Conservation (phyloP, 2,797 vertebrate species). For the Decapterus maruadsi region DNA sequence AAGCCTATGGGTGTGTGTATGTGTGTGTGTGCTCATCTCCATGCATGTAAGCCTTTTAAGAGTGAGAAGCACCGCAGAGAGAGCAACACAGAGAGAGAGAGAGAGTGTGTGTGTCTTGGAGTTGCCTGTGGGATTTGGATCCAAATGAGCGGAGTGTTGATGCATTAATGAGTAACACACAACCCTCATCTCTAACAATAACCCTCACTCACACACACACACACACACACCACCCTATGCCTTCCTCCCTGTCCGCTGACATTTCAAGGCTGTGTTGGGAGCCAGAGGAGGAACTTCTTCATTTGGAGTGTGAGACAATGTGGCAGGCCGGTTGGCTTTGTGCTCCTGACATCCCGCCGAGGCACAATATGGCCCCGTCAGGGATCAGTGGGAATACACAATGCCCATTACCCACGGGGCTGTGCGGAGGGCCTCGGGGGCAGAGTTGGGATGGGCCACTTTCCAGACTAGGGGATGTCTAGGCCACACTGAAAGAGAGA, state of each 20-base stretch:
- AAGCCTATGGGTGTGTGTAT: conserved; percentile 9
- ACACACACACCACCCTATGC: conserved; percentile 24
- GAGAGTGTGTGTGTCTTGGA: conserved; percentile 31
- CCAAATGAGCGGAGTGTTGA: conserved; percentile 80
- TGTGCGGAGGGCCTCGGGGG: conserved; percentile 78
- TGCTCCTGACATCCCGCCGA: conserved; percentile 86
- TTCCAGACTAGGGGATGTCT: conserved; percentile 83
- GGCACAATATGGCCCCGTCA: conserved; percentile 89
- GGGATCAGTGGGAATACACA: conserved; percentile 87
- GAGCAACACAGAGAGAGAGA: not conserved
- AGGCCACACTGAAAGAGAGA: conserved; percentile 75
- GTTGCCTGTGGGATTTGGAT: conserved; percentile 72
- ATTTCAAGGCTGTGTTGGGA: conserved; percentile 83
- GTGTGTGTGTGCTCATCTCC: conserved; percentile 25
- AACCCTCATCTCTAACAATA: conserved; percentile 72
- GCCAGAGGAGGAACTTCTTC: conserved; percentile 86
- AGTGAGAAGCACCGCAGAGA: conserved; percentile 17
- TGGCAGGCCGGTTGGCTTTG: conserved; percentile 84
- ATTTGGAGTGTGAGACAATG: conserved; percentile 89
- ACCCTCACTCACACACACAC: conserved; percentile 27
- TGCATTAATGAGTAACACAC: conserved; percentile 84
- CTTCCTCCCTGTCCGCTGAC: conserved; percentile 72
- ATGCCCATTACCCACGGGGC: conserved; percentile 85
- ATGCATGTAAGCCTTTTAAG: conserved; percentile 42
- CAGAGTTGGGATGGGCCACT: conserved; percentile 78